A percentile compares a stretch with the other conserved stretches of the same genome.
phyloP scores from a whole-genome alignment of 2,797 vertebrate genomes.

The Acanthopagrus latus region DNA sequence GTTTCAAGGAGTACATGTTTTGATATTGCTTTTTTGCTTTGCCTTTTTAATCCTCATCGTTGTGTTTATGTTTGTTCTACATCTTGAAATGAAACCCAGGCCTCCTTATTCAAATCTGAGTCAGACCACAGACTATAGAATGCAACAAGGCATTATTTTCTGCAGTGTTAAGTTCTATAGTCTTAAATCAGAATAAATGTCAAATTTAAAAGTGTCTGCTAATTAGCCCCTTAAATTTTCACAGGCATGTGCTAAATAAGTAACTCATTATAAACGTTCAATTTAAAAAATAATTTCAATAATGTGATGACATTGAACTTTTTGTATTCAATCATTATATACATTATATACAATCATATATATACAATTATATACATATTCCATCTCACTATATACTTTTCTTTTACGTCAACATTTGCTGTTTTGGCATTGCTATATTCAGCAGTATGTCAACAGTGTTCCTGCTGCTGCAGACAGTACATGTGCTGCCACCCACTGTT shows the following conservation, averaged over 20 bases:
- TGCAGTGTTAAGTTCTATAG: background rate
- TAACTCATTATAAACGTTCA: background rate
- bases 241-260: background rate
- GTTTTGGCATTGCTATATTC: background rate
- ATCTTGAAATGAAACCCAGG: background rate
- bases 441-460: background rate
- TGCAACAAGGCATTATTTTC: background rate
- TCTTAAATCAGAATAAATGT: background rate
- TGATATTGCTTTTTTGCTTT: conserved; percentile 5
- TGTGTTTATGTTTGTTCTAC: background rate
- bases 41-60: background rate
- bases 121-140: background rate
- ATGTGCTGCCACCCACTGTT: conserved; percentile 17
- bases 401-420: background rate
- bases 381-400: background rate
- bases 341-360: too few relatives aligned
- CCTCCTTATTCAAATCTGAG: background rate
- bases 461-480: background rate
- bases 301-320: background rate
- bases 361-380: too few relatives aligned
- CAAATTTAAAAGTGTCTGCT: background rate
- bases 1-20: conserved; percentile 47
- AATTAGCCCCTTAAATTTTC: background rate
- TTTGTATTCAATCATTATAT: background rate
- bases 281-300: background rate